A percentile compares a stretch with the other conserved stretches of the same genome.
These are phyloP conservation scores for Scaptomyza graminum DNA, from an alignment of 1,140 invertebrate genomes.

Conservation along the genomic window DNA sequence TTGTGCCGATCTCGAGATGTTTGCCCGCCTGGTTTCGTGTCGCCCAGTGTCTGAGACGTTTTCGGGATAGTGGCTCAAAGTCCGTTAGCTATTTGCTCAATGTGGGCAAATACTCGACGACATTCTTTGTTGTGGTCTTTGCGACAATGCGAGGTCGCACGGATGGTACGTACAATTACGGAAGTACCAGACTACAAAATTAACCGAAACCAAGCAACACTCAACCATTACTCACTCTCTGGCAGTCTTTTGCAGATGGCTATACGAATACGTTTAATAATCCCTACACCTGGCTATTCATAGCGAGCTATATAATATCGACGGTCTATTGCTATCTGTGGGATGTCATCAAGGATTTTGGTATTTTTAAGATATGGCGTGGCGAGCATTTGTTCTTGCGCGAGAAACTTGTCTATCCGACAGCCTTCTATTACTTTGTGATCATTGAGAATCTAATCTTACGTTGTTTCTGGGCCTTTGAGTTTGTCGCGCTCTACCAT, in stretches of 20 bases:
- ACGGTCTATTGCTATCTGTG: conserved; percentile 94
- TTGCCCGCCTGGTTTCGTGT: conserved; percentile 95
- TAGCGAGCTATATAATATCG: conserved; percentile 89
- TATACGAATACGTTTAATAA: conserved; percentile 87
- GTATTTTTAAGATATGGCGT: conserved; percentile 92
- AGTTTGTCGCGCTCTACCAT: conserved; percentile 91
- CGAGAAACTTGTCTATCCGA: conserved; percentile 90
- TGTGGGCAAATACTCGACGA: conserved; percentile 93
- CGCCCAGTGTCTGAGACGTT: conserved; percentile 93
- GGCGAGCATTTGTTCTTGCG: conserved; percentile 91
- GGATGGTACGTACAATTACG: conserved; percentile 45
- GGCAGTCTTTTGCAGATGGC: conserved; percentile 84
- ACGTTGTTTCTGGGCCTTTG: conserved; percentile 95
- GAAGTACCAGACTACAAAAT: too few species aligned
- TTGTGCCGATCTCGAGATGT: conserved; percentile 87
- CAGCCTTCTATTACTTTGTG: conserved; percentile 97
- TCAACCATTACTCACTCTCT: conserved; percentile 28
- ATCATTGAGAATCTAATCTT: conserved; percentile 97
- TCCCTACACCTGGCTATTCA: conserved; percentile 92
- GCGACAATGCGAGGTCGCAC: conserved; percentile 48
- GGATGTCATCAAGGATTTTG: conserved; percentile 99
- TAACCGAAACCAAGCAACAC: not conserved
- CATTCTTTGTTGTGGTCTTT: conserved; percentile 90
- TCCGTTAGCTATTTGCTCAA: conserved; percentile 90
- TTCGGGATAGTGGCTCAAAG: conserved; percentile 85